phyloP scores from a whole-genome alignment of 1,140 invertebrate genomes.

The Drosophila lacteicornis region DNA sequence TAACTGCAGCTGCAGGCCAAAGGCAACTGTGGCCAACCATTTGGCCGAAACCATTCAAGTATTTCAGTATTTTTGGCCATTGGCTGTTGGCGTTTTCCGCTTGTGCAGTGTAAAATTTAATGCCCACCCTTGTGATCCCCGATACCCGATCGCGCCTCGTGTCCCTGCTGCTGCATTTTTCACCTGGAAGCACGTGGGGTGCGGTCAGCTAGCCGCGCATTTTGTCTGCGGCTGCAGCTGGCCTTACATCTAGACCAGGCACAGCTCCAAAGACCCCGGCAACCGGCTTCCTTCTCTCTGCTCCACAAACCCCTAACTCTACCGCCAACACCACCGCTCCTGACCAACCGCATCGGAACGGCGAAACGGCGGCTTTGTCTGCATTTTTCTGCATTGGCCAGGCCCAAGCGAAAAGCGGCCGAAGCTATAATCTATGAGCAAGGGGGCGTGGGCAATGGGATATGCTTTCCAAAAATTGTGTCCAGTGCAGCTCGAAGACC shows the following conservation, averaged over 20 bases:
- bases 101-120: constrained; percentile 60
- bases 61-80: constrained; percentile 61
- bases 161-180: constrained; percentile 14
- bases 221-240: constrained; percentile 59
- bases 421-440: constrained; percentile 60
- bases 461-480: constrained; percentile 63
- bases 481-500: constrained; percentile 11
- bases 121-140: constrained; percentile 44
- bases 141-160: neutral
- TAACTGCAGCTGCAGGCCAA: constrained; percentile 74
- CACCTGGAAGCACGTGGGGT: constrained; percentile 73
- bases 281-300: neutral
- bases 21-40: constrained; percentile 70
- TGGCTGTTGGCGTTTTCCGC: constrained; percentile 46
- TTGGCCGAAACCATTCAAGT: constrained; percentile 62
- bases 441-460: constrained; percentile 61
- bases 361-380: constrained; percentile 15
- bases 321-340: neutral
- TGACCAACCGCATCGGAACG: neutral
- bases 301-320: neutral
- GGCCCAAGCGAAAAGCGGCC: constrained; percentile 38
- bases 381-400: constrained; percentile 64
- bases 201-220: constrained; percentile 60
- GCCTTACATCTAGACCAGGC: constrained; percentile 62
- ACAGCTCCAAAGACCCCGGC: neutral